phyloP scores from a whole-genome alignment of 2,113 vertebrate genomes.

The Microtus montanus region DNA sequence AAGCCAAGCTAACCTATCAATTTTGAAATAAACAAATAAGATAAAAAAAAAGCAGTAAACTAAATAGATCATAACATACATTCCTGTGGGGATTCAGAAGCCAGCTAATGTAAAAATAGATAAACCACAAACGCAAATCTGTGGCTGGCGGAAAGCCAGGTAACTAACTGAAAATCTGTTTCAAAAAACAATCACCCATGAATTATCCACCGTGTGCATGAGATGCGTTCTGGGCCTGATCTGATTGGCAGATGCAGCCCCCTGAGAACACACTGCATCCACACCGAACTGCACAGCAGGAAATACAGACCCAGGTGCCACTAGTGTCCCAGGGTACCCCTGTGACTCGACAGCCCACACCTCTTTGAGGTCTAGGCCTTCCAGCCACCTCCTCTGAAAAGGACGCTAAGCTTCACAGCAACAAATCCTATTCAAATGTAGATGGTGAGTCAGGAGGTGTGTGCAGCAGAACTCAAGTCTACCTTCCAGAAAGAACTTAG shows the following conservation, averaged over 20 bases:
- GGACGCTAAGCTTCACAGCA: not conserved
- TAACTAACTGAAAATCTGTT: slow-evolving; percentile 13
- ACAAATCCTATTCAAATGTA: not conserved
- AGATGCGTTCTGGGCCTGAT: not conserved
- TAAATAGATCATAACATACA: not conserved
- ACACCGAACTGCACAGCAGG: not conserved
- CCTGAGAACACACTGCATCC: not conserved
- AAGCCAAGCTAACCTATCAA: slow-evolving; percentile 1
- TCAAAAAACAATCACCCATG: slow-evolving; percentile 12
- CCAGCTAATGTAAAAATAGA: slow-evolving; percentile 3
- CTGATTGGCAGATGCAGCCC: not conserved
- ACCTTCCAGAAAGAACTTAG: not conserved
- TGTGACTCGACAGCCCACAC: not conserved
- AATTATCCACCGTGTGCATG: not conserved
- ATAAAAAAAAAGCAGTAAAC: slow-evolving; percentile 1
- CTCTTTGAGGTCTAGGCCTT: not conserved
- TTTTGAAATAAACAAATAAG: slow-evolving; percentile 29
- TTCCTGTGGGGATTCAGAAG: slow-evolving; percentile 23
- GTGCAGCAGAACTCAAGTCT: not conserved
- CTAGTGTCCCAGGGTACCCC: not conserved
- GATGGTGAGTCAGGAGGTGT: not conserved
- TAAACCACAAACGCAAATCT: slow-evolving; percentile 18
- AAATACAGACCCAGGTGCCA: not conserved
- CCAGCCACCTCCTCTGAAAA: not conserved
- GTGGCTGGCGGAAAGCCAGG: slow-evolving; percentile 24